Conservation (phyloP, 2,888 invertebrate genomes). For the Epinotia ramella region DNA sequence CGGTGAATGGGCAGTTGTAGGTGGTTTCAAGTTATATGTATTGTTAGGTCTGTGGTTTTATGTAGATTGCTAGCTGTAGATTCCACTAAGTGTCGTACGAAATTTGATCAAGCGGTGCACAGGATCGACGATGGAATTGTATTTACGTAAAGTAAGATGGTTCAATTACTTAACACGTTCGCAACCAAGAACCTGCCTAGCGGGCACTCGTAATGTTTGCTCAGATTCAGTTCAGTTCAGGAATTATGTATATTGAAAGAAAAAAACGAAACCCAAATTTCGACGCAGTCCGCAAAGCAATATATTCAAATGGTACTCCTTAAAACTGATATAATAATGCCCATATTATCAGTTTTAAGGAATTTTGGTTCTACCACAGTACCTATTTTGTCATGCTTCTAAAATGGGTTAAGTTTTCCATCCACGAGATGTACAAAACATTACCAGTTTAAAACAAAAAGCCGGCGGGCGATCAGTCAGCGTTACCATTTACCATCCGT, state of each 20-base stretch:
- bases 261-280: too few relatives aligned
- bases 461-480: slow-evolving; percentile 31
- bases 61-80: too few relatives aligned
- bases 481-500: slow-evolving; percentile 18
- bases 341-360: too few relatives aligned
- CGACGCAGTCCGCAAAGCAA: too few relatives aligned
- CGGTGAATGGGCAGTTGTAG: not conserved
- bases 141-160: not conserved
- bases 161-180: not conserved
- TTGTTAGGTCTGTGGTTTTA: not conserved
- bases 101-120: not conserved
- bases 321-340: too few relatives aligned
- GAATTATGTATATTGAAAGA: too few relatives aligned
- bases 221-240: too few relatives aligned
- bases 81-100: not conserved
- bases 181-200: too few relatives aligned
- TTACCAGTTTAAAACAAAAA: slow-evolving; percentile 5
- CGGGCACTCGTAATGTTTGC: too few relatives aligned
- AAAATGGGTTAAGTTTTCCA: not conserved
- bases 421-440: not conserved
- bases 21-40: not conserved
- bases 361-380: too few relatives aligned
- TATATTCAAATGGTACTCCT: too few relatives aligned
- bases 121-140: not conserved
- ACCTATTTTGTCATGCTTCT: not conserved